Conservation (phyloP, 2,888 invertebrate genomes). For the Nesidiocoris tenuis region DNA sequence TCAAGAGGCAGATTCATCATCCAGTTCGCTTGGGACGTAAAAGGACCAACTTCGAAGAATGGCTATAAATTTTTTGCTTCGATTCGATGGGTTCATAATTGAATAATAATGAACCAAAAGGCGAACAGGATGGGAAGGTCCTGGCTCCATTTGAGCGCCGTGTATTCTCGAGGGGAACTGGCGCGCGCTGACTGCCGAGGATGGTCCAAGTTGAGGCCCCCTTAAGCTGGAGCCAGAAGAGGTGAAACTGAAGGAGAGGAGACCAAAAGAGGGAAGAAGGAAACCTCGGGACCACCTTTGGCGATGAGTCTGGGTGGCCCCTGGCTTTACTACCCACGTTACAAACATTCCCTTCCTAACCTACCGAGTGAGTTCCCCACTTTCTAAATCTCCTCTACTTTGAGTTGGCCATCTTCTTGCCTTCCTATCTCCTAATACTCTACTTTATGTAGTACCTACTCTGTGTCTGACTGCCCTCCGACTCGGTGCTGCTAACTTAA, state of each 20-base stretch:
- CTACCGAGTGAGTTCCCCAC: constrained; percentile 26
- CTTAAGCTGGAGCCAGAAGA: background rate
- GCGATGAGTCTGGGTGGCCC: constrained; percentile 43
- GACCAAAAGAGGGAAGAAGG: constrained; percentile 3
- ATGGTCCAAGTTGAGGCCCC: background rate
- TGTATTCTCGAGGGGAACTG: background rate
- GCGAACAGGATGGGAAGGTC: background rate
- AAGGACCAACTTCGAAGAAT: background rate
- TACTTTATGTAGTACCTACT: too few relatives aligned
- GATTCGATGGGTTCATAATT: background rate
- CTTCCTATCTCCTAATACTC: background rate
- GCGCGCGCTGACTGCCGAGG: background rate
- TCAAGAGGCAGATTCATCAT: too few relatives aligned
- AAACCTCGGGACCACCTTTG: constrained; percentile 41
- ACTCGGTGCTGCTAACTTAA: background rate
- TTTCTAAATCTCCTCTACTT: constrained; percentile 12
- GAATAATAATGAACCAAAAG: background rate
- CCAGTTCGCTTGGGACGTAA: too few relatives aligned
- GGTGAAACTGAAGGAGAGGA: background rate
- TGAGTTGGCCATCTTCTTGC: background rate
- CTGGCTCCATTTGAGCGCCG: background rate
- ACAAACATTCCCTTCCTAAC: constrained; percentile 40
- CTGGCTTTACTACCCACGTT: constrained; percentile 38
- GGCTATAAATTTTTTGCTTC: background rate
- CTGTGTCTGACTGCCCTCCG: background rate